Percentiles rank a stretch among this genome's conserved stretches.
Conservation (phyloP, 2,888 invertebrate genomes). For the Polydrusus cervinus region DNA sequence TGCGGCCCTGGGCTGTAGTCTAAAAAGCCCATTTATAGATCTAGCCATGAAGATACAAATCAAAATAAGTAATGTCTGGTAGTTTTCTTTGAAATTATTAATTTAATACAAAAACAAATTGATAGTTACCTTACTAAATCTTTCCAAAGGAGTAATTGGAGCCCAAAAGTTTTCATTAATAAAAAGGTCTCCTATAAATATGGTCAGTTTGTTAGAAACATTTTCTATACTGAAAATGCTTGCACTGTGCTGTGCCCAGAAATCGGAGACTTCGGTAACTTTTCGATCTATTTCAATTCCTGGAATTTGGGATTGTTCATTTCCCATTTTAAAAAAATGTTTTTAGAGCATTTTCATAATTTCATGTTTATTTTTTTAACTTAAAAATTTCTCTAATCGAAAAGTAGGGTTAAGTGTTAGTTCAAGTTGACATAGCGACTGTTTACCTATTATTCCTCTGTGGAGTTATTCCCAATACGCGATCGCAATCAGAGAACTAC, state of each 20-base stretch:
- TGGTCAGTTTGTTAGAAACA: slow-evolving; percentile 77
- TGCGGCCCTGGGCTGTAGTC: too few species aligned
- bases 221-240: slow-evolving; percentile 76
- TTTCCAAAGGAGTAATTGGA: slow-evolving; percentile 81
- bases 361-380: slow-evolving; percentile 9
- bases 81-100: too few species aligned
- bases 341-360: background rate
- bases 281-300: slow-evolving; percentile 85
- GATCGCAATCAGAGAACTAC: too few species aligned
- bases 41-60: too few species aligned
- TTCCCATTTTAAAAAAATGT: slow-evolving; percentile 78
- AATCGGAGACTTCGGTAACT: slow-evolving; percentile 84
- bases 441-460: too few species aligned
- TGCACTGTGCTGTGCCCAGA: slow-evolving; percentile 83
- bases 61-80: too few species aligned
- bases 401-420: slow-evolving; percentile 1
- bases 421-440: too few species aligned
- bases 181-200: slow-evolving; percentile 83
- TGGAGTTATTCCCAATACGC: too few species aligned
- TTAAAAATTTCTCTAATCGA: background rate
- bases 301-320: slow-evolving; percentile 81
- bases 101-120: too few species aligned
- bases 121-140: slow-evolving; percentile 81
- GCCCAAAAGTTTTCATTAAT: slow-evolving; percentile 79
- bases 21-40: too few species aligned